Evolutionary conservation across 2,113 vertebrate species (phyloP).

Genomic region (Ptilonorhynchus violaceus): DNA sequence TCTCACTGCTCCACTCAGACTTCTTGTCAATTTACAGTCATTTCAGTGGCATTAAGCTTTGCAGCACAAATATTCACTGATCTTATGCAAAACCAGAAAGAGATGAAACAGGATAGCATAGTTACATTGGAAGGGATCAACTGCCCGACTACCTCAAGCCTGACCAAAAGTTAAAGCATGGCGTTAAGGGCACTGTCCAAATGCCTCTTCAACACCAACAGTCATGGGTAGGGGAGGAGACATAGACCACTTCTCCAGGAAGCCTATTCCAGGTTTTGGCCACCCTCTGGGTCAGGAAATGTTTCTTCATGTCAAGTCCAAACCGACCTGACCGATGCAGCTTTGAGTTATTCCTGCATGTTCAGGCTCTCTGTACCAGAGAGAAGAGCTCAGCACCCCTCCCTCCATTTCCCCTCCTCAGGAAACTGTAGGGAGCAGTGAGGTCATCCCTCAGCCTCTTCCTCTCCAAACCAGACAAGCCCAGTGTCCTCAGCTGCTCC

Average conservation of each 20-base stretch:
- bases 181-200: not conserved
- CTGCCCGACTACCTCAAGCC: not conserved
- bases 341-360: not conserved
- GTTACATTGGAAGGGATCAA: not conserved
- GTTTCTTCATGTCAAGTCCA: not conserved
- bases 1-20: not conserved
- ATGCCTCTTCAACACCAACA: not conserved
- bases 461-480: not conserved
- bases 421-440: not conserved
- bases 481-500: not conserved
- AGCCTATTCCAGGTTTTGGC: not conserved
- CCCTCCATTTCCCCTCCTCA: not conserved
- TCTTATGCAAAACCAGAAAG: not conserved
- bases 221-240: too few relatives aligned
- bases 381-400: not conserved
- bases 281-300: not conserved
- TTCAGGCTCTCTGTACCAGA: not conserved
- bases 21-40: not conserved
- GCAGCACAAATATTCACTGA: not conserved
- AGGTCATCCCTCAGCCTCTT: not conserved
- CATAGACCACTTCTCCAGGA: accelerated
- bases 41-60: not conserved
- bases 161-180: not conserved
- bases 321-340: not conserved
- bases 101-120: not conserved